Evolutionary conservation across 1,140 invertebrate genomes (phyloP).

Genomic region (Drosophila nikananu): DNA sequence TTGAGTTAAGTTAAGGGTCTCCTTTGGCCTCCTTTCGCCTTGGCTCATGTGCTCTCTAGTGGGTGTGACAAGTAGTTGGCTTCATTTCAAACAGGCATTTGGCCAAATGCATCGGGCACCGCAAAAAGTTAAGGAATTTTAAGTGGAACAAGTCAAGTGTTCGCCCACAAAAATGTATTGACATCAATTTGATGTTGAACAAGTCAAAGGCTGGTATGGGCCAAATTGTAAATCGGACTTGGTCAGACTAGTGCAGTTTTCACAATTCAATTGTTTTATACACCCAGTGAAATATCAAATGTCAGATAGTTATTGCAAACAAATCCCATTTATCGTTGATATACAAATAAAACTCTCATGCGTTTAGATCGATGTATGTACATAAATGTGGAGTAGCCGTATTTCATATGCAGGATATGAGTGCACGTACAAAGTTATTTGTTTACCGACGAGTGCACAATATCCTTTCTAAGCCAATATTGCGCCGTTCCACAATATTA

Average conservation of each 20-base stretch:
- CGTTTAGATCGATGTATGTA: conserved; percentile 12
- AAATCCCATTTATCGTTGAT: conserved; percentile 33
- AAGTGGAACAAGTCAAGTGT: conserved; percentile 38
- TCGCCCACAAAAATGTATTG: conserved; percentile 36
- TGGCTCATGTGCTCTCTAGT: conserved; percentile 34
- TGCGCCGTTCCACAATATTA: conserved; percentile 54
- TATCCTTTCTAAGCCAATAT: conserved; percentile 57
- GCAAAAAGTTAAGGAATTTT: conserved; percentile 49
- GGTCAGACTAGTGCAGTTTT: neutral
- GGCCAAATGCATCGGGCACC: conserved; percentile 51
- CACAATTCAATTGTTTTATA: conserved; percentile 26
- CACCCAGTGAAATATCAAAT: neutral
- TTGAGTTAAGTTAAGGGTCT: conserved; percentile 40
- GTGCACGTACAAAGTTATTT: conserved; percentile 40
- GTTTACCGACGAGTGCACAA: conserved; percentile 45
- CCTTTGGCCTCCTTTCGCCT: conserved; percentile 45
- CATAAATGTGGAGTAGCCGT: conserved; percentile 27
- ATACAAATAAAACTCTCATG: conserved; percentile 17
- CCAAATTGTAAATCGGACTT: neutral
- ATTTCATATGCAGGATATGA: conserved; percentile 27
- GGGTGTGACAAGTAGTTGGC: conserved; percentile 63
- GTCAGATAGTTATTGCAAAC: conserved; percentile 11
- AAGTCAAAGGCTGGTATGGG: conserved; percentile 10
- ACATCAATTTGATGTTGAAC: conserved; percentile 35
- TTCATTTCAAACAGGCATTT: conserved; percentile 61